A percentile compares a stretch with the other conserved stretches of the same genome.
These are phyloP conservation scores for Anolis carolinensis DNA, from an alignment of 2,113 vertebrate genomes.

Conservation along the genomic window DNA sequence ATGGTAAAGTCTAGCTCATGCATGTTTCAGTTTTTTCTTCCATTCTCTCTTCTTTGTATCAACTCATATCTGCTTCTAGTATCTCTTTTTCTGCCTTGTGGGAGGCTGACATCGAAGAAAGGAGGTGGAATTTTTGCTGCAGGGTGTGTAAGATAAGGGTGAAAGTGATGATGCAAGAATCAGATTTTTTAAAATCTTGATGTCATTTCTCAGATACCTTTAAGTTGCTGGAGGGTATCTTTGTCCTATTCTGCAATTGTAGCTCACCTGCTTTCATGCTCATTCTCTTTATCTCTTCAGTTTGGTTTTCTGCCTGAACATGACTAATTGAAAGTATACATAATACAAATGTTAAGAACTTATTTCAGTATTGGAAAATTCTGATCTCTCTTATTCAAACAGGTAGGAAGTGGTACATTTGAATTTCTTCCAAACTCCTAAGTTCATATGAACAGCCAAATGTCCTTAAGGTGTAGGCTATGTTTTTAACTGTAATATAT, in stretches of 20 bases:
- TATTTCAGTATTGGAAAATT: neutral
- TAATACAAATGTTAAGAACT: neutral
- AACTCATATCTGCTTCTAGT: neutral
- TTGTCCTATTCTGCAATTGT: slow-evolving; percentile 7
- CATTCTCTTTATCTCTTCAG: slow-evolving; percentile 1
- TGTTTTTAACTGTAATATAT: neutral
- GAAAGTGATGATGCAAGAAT: slow-evolving; percentile 12
- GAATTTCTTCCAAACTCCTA: neutral
- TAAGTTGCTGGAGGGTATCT: slow-evolving; percentile 10
- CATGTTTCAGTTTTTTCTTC: neutral
- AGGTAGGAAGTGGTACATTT: neutral
- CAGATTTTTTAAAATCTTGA: neutral
- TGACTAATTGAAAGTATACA: slow-evolving; percentile 28
- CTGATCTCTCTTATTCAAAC: neutral
- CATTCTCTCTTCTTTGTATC: neutral
- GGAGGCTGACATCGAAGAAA: slow-evolving; percentile 11
- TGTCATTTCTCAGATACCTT: slow-evolving; percentile 3
- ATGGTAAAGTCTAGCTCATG: neutral
- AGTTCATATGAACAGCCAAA: neutral
- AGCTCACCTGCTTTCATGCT: neutral
- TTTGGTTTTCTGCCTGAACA: neutral
- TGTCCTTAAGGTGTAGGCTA: neutral
- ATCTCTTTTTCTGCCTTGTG: slow-evolving; percentile 6
- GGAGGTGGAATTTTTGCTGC: slow-evolving; percentile 1
- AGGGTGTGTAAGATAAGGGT: slow-evolving; percentile 20